These are phyloP conservation scores for Peromyscus attwateri DNA, from an alignment of 2,797 vertebrate genomes.

Conservation along the genomic window DNA sequence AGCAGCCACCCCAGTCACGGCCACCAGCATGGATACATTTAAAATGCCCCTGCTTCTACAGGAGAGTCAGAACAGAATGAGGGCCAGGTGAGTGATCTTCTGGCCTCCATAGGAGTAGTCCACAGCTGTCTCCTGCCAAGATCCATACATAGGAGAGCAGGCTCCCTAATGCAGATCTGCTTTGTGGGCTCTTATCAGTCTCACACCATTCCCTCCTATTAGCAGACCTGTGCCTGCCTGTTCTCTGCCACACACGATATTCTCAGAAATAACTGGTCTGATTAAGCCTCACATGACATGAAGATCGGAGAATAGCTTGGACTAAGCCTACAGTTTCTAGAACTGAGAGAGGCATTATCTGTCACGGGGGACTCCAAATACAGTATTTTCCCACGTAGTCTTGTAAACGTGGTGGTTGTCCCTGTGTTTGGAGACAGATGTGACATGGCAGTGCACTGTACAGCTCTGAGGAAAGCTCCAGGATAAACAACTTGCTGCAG, in stretches of 20 bases:
- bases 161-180: background rate
- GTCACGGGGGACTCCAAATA: background rate
- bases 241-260: background rate
- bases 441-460: background rate
- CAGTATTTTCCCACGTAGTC: background rate
- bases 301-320: background rate
- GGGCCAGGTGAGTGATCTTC: background rate
- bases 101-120: background rate
- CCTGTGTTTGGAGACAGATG: background rate
- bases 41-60: background rate
- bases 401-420: background rate
- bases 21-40: accelerated
- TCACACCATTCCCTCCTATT: background rate
- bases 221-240: background rate
- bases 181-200: background rate
- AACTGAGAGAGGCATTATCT: background rate
- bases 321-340: background rate
- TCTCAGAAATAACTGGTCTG: conserved; percentile 31
- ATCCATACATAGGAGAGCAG: background rate
- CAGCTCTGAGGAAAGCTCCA: background rate
- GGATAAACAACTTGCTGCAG: background rate
- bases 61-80: background rate
- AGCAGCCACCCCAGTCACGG: background rate
- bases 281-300: background rate
- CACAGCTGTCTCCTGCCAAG: background rate